A percentile compares a stretch with the other conserved stretches of the same genome.
Evolutionary conservation across 2,113 vertebrate genomes (phyloP).

Genomic region (Oreochromis aureus): DNA sequence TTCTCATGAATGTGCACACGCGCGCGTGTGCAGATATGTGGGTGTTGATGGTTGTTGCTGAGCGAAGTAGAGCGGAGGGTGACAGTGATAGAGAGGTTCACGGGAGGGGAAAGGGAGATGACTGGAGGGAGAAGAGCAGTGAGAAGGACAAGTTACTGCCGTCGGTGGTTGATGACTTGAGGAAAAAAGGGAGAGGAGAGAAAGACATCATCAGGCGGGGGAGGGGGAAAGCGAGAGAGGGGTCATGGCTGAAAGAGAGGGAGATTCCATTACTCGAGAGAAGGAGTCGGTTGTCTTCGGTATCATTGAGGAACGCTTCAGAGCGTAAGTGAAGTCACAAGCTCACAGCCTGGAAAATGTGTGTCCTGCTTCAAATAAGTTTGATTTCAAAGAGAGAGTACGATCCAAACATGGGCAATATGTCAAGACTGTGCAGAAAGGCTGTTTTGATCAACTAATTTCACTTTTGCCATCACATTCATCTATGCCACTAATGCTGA

Average conservation of each 20-base stretch:
- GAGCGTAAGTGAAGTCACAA: conserved; percentile 40
- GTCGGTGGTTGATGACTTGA: conserved; percentile 51
- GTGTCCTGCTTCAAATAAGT: conserved; percentile 31
- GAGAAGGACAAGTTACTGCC: conserved; percentile 51
- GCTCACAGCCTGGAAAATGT: conserved; percentile 36
- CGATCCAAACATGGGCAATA: background rate
- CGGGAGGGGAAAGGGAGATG: conserved; percentile 32
- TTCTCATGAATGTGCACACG: background rate
- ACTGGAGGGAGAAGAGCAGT: conserved; percentile 32
- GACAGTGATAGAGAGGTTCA: conserved; percentile 69
- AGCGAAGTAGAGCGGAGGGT: conserved; percentile 41
- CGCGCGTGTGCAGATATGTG: background rate
- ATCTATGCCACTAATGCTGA: background rate
- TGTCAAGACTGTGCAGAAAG: background rate
- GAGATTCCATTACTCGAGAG: conserved; percentile 45
- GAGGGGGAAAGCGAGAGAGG: background rate
- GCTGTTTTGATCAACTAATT: background rate
- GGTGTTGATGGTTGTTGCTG: conserved; percentile 38
- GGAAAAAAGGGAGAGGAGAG: conserved; percentile 27
- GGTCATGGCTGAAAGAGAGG: conserved; percentile 41
- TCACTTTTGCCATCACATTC: background rate
- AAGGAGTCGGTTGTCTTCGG: conserved; percentile 39
- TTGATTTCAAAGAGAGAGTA: conserved; percentile 10
- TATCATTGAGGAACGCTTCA: conserved; percentile 38
- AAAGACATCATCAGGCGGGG: conserved; percentile 33